Conservation (phyloP, 2,113 vertebrate species). For the Halichoerus grypus region DNA sequence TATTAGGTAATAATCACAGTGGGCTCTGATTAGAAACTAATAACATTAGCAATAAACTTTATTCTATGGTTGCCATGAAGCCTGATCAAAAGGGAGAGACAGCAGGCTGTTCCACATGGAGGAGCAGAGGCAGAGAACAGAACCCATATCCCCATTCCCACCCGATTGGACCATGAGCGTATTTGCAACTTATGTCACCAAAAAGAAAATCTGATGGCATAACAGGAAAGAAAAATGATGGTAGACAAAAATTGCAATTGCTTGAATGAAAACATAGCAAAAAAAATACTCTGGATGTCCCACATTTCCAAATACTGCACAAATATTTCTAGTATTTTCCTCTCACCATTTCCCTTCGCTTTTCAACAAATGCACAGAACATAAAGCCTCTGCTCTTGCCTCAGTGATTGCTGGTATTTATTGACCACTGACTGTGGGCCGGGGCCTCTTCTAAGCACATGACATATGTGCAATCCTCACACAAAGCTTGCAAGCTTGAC, state of each 20-base stretch:
- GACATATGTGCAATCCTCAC: fast-evolving
- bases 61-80: constrained; percentile 55
- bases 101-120: not conserved
- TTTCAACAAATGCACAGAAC: not conserved
- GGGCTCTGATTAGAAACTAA: constrained; percentile 85
- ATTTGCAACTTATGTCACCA: not conserved
- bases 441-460: not conserved
- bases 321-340: not conserved
- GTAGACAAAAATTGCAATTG: not conserved
- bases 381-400: not conserved
- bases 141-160: fast-evolving
- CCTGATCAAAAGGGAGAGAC: constrained; percentile 18
- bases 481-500: not conserved
- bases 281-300: not conserved
- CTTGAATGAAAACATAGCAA: constrained; percentile 43
- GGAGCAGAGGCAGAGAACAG: too few species aligned
- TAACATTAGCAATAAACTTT: constrained; percentile 81
- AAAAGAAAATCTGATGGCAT: constrained; percentile 44
- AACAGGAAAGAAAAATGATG: constrained; percentile 47
- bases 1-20: constrained; percentile 79
- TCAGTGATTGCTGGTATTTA: not conserved
- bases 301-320: not conserved
- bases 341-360: not conserved
- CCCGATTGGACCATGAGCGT: not conserved
- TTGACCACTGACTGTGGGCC: not conserved